A percentile compares a stretch with the other conserved stretches of the same genome.
phyloP scores from a whole-genome alignment of 2,888 invertebrate genomes.

The Ennomos fuscantarius region DNA sequence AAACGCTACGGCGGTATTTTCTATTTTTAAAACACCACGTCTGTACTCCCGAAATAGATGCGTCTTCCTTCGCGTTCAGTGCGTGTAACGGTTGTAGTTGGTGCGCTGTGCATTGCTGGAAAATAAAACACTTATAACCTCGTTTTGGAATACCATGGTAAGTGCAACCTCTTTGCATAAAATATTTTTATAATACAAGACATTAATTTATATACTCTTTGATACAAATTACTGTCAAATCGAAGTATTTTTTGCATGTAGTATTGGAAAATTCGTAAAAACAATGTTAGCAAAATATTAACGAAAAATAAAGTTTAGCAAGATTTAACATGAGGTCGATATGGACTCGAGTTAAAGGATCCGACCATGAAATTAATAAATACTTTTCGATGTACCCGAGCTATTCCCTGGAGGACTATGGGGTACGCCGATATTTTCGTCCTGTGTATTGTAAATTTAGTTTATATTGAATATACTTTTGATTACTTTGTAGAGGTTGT shows the following conservation, averaged over 20 bases:
- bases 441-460: not conserved
- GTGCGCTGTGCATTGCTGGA: constrained; percentile 35
- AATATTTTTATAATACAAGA: not conserved
- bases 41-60: constrained; percentile 75
- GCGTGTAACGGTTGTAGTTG: constrained; percentile 53
- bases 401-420: constrained; percentile 5
- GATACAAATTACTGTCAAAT: constrained; percentile 2
- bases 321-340: constrained; percentile 60
- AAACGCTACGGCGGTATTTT: constrained; percentile 53
- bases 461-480: not conserved
- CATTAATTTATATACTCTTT: too few relatives aligned
- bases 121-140: constrained; percentile 12
- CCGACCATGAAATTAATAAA: constrained; percentile 38
- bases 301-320: constrained; percentile 8
- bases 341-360: constrained; percentile 62
- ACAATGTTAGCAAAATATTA: not conserved
- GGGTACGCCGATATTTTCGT: constrained; percentile 5
- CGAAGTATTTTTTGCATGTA: constrained; percentile 1
- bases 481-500: too few relatives aligned
- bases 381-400: constrained; percentile 14
- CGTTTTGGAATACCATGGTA: constrained; percentile 44
- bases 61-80: constrained; percentile 61
- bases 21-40: constrained; percentile 73
- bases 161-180: constrained; percentile 44
- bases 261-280: constrained; percentile 1